These are phyloP conservation scores for Microcebus lehilahytsara DNA, from an alignment of 2,113 vertebrate genomes.

Conservation along the genomic window DNA sequence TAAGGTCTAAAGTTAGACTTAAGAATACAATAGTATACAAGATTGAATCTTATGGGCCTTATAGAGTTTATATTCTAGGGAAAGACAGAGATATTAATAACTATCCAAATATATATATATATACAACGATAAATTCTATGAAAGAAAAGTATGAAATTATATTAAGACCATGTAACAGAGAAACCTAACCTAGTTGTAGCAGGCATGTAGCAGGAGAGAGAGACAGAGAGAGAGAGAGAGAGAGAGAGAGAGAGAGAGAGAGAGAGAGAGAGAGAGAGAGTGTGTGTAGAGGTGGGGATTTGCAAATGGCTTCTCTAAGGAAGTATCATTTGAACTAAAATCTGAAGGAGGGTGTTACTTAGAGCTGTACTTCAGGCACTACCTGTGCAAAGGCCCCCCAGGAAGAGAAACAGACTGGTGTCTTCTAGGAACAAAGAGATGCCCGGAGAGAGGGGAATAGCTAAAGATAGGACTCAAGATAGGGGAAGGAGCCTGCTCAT, in stretches of 20 bases:
- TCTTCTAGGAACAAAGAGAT: neutral
- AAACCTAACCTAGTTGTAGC: neutral
- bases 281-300: neutral
- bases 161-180: neutral
- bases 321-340: neutral
- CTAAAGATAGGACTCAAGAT: neutral
- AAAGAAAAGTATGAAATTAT: neutral
- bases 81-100: too few relatives aligned
- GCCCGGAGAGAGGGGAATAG: neutral
- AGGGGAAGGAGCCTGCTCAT: too few relatives aligned
- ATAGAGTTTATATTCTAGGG: too few relatives aligned
- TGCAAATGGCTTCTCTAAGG: neutral
- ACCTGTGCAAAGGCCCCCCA: neutral
- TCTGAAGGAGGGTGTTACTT: neutral
- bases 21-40: too few relatives aligned
- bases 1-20: too few relatives aligned
- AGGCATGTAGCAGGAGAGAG: neutral
- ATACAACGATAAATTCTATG: too few relatives aligned
- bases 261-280: too few relatives aligned
- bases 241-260: too few relatives aligned
- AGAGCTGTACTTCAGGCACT: neutral
- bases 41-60: too few relatives aligned
- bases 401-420: neutral
- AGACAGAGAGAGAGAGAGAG: too few relatives aligned
- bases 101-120: too few relatives aligned